Conservation (phyloP, 53 echinoderm and acorn worm species). For the Echinometra lucunter region DNA sequence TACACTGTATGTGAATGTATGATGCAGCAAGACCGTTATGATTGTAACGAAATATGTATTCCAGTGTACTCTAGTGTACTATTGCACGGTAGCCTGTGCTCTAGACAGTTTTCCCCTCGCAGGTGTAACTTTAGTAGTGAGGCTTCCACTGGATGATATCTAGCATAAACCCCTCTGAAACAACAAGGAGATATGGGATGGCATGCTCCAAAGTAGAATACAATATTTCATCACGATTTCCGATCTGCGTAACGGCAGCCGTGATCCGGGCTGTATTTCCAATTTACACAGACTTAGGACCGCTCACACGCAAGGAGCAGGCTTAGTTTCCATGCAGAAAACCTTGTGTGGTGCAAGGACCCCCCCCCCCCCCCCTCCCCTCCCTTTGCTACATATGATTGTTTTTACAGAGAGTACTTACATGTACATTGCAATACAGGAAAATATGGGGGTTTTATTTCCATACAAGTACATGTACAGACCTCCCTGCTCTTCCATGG, state of each 20-base stretch:
- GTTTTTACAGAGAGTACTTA: too few relatives aligned
- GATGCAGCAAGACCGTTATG: too few relatives aligned
- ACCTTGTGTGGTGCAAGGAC: neutral
- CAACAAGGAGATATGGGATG: neutral
- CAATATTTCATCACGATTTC: constrained; percentile 54
- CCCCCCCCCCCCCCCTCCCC: too few relatives aligned
- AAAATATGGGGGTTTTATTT: too few relatives aligned
- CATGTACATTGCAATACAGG: too few relatives aligned
- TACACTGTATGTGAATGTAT: too few relatives aligned
- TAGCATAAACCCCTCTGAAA: constrained; percentile 44
- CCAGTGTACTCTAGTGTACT: neutral
- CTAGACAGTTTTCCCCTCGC: neutral
- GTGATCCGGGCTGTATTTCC: constrained; percentile 62
- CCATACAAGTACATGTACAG: too few relatives aligned
- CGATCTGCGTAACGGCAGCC: constrained; percentile 15
- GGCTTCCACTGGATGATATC: neutral
- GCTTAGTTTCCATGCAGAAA: constrained; percentile 1
- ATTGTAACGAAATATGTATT: neutral
- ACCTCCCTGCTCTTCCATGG: too few relatives aligned
- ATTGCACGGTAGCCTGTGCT: neutral
- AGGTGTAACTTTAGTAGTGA: neutral
- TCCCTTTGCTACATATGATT: too few relatives aligned
- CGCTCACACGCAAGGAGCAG: neutral
- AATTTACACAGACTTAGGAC: constrained; percentile 41
- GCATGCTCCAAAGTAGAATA: constrained; percentile 21